These are phyloP conservation scores for Pocillopora grandis DNA, from an alignment of 92 coral and sea anemone species.

Conservation along the genomic window DNA sequence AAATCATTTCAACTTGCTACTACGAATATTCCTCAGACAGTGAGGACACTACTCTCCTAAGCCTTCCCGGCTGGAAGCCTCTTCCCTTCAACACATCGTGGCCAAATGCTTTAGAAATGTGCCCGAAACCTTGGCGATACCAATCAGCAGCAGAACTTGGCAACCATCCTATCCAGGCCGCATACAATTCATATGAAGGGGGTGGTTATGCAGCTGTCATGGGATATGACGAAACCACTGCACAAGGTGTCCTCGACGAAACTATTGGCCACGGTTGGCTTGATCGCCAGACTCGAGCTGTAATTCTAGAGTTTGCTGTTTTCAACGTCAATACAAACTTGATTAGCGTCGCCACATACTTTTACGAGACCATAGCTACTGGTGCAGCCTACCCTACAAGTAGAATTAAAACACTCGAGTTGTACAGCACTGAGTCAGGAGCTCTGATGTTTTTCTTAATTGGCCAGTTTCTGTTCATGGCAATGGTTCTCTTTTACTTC, in stretches of 20 bases:
- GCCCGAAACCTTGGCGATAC: slow-evolving; percentile 62
- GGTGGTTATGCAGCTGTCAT: slow-evolving; percentile 54
- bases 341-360: slow-evolving; percentile 39
- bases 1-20: slow-evolving; percentile 8
- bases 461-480: slow-evolving; percentile 48
- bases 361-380: slow-evolving; percentile 46
- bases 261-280: slow-evolving; percentile 43
- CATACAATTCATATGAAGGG: slow-evolving; percentile 31
- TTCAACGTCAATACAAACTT: slow-evolving; percentile 56
- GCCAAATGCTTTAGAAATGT: slow-evolving; percentile 41
- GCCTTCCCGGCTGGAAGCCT: slow-evolving; percentile 49
- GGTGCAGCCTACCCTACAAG: slow-evolving; percentile 43
- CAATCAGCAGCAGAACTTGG: slow-evolving; percentile 3
- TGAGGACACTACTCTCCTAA: slow-evolving; percentile 27
- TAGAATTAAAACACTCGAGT: slow-evolving; percentile 36
- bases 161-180: slow-evolving; percentile 25
- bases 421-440: slow-evolving; percentile 49
- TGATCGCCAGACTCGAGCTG: slow-evolving; percentile 55
- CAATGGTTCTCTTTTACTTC: slow-evolving; percentile 39
- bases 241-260: slow-evolving; percentile 36
- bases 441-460: slow-evolving; percentile 37
- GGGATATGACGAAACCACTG: slow-evolving; percentile 54
- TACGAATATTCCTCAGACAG: slow-evolving; percentile 27
- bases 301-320: slow-evolving; percentile 49
- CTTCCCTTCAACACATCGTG: slow-evolving; percentile 37